These are phyloP conservation scores for Bombus turneri DNA, from an alignment of 1,140 invertebrate genomes.

Conservation along the genomic window DNA sequence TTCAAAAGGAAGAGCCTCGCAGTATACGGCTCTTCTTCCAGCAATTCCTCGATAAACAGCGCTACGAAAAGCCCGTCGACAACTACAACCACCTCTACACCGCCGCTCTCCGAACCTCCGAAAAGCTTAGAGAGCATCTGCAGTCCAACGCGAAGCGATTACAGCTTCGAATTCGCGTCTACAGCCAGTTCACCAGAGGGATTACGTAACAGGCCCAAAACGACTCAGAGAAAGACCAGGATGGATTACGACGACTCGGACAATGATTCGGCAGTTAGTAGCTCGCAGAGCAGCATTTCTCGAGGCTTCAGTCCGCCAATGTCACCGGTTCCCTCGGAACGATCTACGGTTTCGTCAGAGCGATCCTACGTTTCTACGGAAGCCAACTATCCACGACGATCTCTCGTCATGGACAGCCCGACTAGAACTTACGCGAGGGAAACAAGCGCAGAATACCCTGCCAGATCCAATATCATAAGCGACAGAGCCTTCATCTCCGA, in stretches of 20 bases:
- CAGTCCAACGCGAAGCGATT: constrained; percentile 83
- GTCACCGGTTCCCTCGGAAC: constrained; percentile 81
- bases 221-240: constrained; percentile 71
- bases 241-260: constrained; percentile 88
- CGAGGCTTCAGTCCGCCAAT: constrained; percentile 86
- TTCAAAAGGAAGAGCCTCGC: constrained; percentile 90
- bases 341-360: constrained; percentile 75
- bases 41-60: constrained; percentile 77
- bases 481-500: constrained; percentile 81
- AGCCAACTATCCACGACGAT: constrained; percentile 62
- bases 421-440: constrained; percentile 49
- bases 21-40: constrained; percentile 83
- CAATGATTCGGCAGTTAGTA: constrained; percentile 93
- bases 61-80: constrained; percentile 55
- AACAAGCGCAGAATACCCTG: constrained; percentile 26
- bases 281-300: constrained; percentile 88
- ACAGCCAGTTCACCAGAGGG: constrained; percentile 73
- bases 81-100: constrained; percentile 26
- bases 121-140: constrained; percentile 85
- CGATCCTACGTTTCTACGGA: constrained; percentile 72
- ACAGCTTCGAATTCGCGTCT: constrained; percentile 81
- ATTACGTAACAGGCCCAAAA: constrained; percentile 53
- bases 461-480: constrained; percentile 72
- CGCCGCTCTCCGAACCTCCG: constrained; percentile 76
- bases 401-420: constrained; percentile 66